Base-by-base conservation (phyloP, 1,140 invertebrate genomes). In the Drosophila funebris region DNA sequence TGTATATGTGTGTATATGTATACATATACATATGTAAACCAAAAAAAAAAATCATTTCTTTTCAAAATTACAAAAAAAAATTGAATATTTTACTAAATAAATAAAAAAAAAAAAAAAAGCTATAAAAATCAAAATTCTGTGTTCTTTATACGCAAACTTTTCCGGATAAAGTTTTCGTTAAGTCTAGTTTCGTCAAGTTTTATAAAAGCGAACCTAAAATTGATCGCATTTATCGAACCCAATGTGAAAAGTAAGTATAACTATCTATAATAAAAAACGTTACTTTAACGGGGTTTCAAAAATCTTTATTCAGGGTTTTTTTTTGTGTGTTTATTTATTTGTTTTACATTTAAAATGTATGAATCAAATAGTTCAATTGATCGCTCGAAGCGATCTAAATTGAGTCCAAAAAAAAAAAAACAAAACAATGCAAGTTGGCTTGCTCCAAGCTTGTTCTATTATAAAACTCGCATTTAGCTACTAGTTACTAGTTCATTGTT, bases 81-180 rank as follows among this genome's bases (percentile, higher is more conserved):
- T 71, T 54, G 72, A 81, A 68, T 84, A 81, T 84, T 84, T 84
- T 84, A 81, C 74, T 84, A 84, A 84, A 81, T 78, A 78, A 76
- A 76, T 69, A 76, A 36, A 36, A 36, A 36, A 36, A 36, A 36
- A n/a, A 63, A 71, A 71, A 82, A 71, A 69, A 63, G 67, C 54
- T 41, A 80, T 69, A 77, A 79, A 81, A 81, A 75, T 62, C 36
- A 63, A 77, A 64, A 57, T 48, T 16, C 0, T 37, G 8, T 56
- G 41, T 70, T 44, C 44, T 20, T 27, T 44, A 44, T 22, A 11
- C 1, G 13, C 7, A 16, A 0, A n/a, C n/a, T n/a, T n/a, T n/a
- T n/a, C n/a, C n/a, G n/a, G n/a, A n/a, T n/a, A n/a, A n/a, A n/a
- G n/a, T n/a, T n/a, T n/a, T n/a, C n/a, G n/a, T n/a, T n/a, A n/a